Base-by-base conservation (phyloP, 1,140 invertebrate species). In the Drosophila biarmipes region DNA sequence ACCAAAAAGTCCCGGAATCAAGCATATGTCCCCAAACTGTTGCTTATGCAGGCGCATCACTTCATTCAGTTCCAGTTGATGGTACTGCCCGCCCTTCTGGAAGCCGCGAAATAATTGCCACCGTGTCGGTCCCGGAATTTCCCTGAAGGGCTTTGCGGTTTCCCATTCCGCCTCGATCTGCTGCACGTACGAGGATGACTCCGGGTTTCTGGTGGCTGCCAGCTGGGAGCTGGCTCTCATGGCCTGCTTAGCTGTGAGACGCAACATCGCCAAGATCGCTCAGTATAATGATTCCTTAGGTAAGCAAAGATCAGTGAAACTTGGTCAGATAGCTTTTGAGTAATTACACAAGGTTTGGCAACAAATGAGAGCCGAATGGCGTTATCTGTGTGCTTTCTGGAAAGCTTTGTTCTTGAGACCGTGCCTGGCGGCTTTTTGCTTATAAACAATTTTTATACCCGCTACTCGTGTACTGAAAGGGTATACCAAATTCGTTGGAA, bases 1-100 rank as follows among this genome's bases (percentile, higher is more conserved):
- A 14, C 86, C 86, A n/a, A 89, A 78, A 0, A 90, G 17, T 7
- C 80, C 80, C 0, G 84, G 74, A 7, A 90, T 38, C 37, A 64
- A 6, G 48, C 53, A 68, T 10, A 67, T 75, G 14, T 75, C 61
- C 2, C 86, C 86, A 37, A 72, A 90, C n/a, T 48, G 40, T 15
- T 78, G n/a, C n/a, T n/a, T n/a, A n/a, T n/a, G n/a, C n/a, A n/a
- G n/a, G n/a, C n/a, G n/a, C n/a, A n/a, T 68, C n/a, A 87, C 6
- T 14, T 81, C 54, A n/a, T 40, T 31, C 19, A 85, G 19, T 17
- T 42, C 58, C 42, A 69, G 35, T 3, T 80, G 51, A 1, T 64
- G n/a, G 35, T 51, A 86, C 21, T 79, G 64, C 0, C 80, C 89
- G 24, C 86, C 86, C 14, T 64, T 80, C 21, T 78, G 66, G 29